Conservation (phyloP, 2,888 invertebrate genomes). For the Cerastoderma edule region DNA sequence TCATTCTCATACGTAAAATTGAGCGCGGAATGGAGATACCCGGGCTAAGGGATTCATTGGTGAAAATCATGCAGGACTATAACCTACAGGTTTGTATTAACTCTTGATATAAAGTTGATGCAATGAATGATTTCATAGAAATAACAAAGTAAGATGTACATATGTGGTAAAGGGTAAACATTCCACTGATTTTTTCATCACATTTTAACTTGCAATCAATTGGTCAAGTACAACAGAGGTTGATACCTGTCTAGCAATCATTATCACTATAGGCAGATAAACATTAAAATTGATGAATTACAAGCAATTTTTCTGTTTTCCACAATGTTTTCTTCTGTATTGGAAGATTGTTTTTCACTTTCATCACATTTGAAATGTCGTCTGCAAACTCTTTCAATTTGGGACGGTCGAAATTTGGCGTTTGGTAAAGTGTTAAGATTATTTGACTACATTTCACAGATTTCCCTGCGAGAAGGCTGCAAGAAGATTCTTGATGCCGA, state of each 20-base stretch:
- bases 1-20: constrained; percentile 92
- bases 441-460: constrained; percentile 84
- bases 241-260: too few relatives aligned
- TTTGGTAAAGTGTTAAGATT: background rate
- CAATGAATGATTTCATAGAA: too few relatives aligned
- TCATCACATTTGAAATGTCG: background rate
- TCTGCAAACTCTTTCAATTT: background rate
- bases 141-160: too few relatives aligned
- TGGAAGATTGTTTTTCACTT: background rate
- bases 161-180: too few relatives aligned
- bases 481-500: constrained; percentile 95
- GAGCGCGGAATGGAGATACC: constrained; percentile 93
- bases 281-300: too few relatives aligned
- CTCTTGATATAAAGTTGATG: too few relatives aligned
- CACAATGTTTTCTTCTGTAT: background rate
- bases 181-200: too few relatives aligned
- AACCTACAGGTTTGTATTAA: constrained; percentile 90
- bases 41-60: constrained; percentile 94
- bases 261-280: too few relatives aligned
- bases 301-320: constrained; percentile 15
- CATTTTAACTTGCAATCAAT: too few relatives aligned
- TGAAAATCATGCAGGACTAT: constrained; percentile 98
- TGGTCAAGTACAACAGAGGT: too few relatives aligned
- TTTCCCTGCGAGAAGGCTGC: constrained; percentile 95
- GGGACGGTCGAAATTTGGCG: background rate